These are phyloP conservation scores for Aspidapion aeneum DNA, from an alignment of 2,888 invertebrate species.

Conservation along the genomic window DNA sequence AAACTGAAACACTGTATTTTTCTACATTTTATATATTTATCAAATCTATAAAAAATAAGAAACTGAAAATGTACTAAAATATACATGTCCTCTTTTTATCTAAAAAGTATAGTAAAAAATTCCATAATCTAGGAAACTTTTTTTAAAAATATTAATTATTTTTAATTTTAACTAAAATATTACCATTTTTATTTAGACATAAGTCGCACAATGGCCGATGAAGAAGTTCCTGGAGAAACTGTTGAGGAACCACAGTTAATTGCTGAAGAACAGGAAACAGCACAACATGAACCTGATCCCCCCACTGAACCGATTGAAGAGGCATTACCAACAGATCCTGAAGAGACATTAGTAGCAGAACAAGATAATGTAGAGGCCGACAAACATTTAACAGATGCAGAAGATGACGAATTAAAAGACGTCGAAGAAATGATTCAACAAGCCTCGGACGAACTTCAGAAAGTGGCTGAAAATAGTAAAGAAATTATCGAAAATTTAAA, in stretches of 20 bases:
- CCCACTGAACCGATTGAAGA: too few species aligned
- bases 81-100: too few species aligned
- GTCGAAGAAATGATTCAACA: constrained; percentile 41
- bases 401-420: constrained; percentile 38
- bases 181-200: neutral
- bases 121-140: too few species aligned
- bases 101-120: too few species aligned
- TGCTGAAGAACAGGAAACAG: neutral
- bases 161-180: too few species aligned
- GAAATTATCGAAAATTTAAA: neutral
- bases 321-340: too few species aligned
- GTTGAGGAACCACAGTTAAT: neutral
- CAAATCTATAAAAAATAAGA: too few species aligned
- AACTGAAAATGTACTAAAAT: too few species aligned
- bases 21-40: too few species aligned
- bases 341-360: neutral
- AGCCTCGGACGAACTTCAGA: constrained; percentile 36
- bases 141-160: too few species aligned
- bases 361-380: neutral
- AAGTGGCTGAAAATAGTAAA: constrained; percentile 39
- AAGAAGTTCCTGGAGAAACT: neutral
- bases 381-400: too few species aligned
- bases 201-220: neutral
- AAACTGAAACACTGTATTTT: too few species aligned
- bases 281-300: neutral